phyloP scores from a whole-genome alignment of 2,797 vertebrate species.

The Pantherophis vulpinus region DNA sequence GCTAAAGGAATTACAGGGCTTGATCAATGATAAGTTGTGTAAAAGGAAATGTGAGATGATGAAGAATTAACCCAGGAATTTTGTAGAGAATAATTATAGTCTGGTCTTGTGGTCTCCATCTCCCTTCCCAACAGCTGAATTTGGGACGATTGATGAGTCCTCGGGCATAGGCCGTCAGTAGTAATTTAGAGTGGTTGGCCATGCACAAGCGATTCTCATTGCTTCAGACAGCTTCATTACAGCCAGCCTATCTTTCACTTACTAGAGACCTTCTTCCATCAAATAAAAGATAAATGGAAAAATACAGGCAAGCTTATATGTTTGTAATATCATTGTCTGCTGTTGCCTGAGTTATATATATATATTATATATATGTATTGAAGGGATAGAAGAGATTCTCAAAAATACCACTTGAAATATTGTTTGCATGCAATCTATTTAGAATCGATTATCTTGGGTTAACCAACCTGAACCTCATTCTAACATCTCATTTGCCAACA shows the following conservation, averaged over 20 bases:
- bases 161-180: constrained; percentile 46
- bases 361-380: constrained; percentile 22
- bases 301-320: constrained; percentile 33
- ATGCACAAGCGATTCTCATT: constrained; percentile 52
- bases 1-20: constrained; percentile 61
- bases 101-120: constrained; percentile 31
- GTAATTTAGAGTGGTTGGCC: constrained; percentile 65
- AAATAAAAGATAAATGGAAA: constrained; percentile 59
- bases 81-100: constrained; percentile 61
- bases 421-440: background rate
- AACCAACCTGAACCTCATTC: background rate
- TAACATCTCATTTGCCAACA: background rate
- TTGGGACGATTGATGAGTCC: constrained; percentile 64
- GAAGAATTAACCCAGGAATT: constrained; percentile 55
- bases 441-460: background rate
- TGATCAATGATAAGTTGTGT: constrained; percentile 65
- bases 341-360: constrained; percentile 36
- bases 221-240: constrained; percentile 72
- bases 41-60: constrained; percentile 52
- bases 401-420: constrained; percentile 3
- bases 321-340: constrained; percentile 49
- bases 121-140: constrained; percentile 48
- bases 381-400: constrained; percentile 18
- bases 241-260: constrained; percentile 63
- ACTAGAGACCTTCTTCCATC: constrained; percentile 59